phyloP scores from a whole-genome alignment of 2,113 vertebrate genomes.

The rabbit (Oryctolagus cuniculus) region mOryCun1.1 NC_091453.1:54077001-54077500 shows the following conservation, averaged over 20 bases:
- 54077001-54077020: background rate
- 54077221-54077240: background rate
- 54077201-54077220: constrained; percentile 1
- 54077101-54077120: background rate
- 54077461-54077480: too few relatives aligned
- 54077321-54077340: too few relatives aligned
- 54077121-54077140: background rate
- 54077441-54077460: too few relatives aligned
- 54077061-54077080: background rate
- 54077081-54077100: background rate
- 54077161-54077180: background rate
- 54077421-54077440: too few relatives aligned
- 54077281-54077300: background rate
- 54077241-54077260: background rate
- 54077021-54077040: background rate
- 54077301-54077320: too few relatives aligned
- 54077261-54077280: too few relatives aligned
- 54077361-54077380: too few relatives aligned
- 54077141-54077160: background rate
- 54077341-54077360: too few relatives aligned
- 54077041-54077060: background rate
- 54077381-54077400: too few relatives aligned
- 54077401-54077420: too few relatives aligned
- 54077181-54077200: background rate
- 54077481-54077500: too few relatives aligned